Base-by-base conservation (phyloP, 2,113 vertebrate species). In the Cyprinodon variegatus region DNA sequence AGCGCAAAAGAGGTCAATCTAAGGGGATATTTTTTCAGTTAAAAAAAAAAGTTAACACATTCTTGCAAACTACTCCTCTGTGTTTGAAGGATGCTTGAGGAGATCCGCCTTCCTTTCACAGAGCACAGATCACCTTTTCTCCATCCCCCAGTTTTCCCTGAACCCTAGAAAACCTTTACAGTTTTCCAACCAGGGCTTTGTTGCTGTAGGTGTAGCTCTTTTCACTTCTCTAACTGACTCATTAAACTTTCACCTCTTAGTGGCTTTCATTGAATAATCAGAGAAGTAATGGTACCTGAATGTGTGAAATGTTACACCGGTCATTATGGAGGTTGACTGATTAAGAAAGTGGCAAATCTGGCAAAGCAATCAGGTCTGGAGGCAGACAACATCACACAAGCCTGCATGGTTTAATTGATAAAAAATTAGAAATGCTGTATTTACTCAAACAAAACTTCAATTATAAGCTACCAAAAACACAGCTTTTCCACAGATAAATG, bases 21-120 rank as follows among this genome's bases (percentile, higher is more conserved):
- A 43, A 86, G 65, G 66, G 74, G 83, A 86, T 87, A 79, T 78
- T 86, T 82, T 89, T 88, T 88, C 46, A 60, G 73, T 29, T 71
- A 50, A 78, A 88, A 72, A 83, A 85, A 81, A 78, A 83, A 86
- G 83, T 88, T 93, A 90, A 92, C 91, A 93, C 87, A 75, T 92
- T 92, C 88, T 77, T 82, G 92, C 86, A 89, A 92, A 93, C 84
- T 92, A 88, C 86, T 87, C 82, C 81, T 78, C 69, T 77, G 85
- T 89, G 89, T 92, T 90, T 90, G 80, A 90, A 86, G 88, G 90
- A 91, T 86, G 77, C 70, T 62, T 41, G 3, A 64, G 72, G 78
- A 74, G 87, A 61, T 77, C 85, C 79, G 67, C 87, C 82, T 83
- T 70, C 72, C 77, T 84, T 75, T 76, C 83, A 78, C 36, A n/a